These are phyloP conservation scores for Ips nitidus DNA, from an alignment of 1,140 invertebrate genomes.

Conservation along the genomic window DNA sequence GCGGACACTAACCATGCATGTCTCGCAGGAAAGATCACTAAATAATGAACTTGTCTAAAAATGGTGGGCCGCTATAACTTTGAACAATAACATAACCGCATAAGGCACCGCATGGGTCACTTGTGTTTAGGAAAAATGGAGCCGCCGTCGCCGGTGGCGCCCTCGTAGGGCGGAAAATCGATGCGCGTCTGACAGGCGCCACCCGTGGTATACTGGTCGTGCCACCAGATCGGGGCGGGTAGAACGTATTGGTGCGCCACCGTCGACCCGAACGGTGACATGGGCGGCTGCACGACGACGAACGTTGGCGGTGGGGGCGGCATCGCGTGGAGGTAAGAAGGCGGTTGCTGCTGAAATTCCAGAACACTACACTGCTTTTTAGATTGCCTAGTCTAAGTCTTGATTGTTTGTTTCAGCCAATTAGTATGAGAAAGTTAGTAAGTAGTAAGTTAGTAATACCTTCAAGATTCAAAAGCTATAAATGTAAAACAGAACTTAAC, in stretches of 20 bases:
- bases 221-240: conserved; percentile 44
- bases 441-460: too few species aligned
- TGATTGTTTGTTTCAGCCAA: too few species aligned
- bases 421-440: too few species aligned
- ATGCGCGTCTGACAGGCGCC: conserved; percentile 33
- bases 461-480: too few species aligned
- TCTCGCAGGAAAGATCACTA: too few species aligned
- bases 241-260: conserved; percentile 40
- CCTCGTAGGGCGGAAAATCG: conserved; percentile 36
- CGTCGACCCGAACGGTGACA: conserved; percentile 39
- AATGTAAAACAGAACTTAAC: too few species aligned
- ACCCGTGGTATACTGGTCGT: conserved; percentile 41
- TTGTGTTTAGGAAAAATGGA: conserved; percentile 47
- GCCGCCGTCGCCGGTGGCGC: conserved; percentile 10
- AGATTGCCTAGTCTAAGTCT: background rate
- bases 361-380: background rate
- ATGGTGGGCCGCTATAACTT: conserved; percentile 29
- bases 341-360: conserved; percentile 14
- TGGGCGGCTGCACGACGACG: conserved; percentile 47
- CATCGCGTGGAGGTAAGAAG: conserved; percentile 35
- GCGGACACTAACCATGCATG: too few species aligned
- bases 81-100: conserved; percentile 39
- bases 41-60: too few species aligned
- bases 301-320: conserved; percentile 41
- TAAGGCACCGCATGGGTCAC: conserved; percentile 43